Conservation (phyloP, 2,113 vertebrate species). For the Diadophis punctatus region DNA sequence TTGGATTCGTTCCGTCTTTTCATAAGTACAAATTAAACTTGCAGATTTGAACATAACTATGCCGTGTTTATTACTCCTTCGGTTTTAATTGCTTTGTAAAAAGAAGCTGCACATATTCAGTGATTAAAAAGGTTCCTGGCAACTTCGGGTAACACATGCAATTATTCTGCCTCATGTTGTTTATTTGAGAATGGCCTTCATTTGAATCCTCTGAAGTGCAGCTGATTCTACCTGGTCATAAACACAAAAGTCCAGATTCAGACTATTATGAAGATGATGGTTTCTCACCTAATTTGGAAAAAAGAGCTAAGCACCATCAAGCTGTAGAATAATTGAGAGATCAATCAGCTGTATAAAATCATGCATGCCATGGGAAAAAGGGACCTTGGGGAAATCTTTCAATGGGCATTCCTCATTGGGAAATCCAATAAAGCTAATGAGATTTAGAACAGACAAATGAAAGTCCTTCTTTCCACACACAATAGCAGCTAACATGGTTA, state of each 20-base stretch:
- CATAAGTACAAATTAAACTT: not conserved
- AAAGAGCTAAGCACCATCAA: not conserved
- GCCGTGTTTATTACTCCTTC: not conserved
- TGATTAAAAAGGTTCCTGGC: not conserved
- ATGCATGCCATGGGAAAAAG: not conserved
- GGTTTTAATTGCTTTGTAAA: not conserved
- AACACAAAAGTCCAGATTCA: not conserved
- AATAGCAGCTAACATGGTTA: not conserved
- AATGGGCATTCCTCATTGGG: not conserved
- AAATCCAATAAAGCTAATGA: not conserved
- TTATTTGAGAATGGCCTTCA: not conserved
- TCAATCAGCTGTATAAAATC: not conserved
- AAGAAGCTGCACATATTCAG: not conserved
- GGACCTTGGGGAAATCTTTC: not conserved
- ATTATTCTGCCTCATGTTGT: not conserved
- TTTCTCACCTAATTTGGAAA: not conserved
- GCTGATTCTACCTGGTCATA: not conserved
- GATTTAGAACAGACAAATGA: not conserved
- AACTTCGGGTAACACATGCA: not conserved
- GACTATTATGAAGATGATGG: not conserved
- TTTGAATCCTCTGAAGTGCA: not conserved
- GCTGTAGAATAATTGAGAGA: not conserved
- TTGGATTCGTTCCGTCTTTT: not conserved
- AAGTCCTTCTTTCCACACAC: not conserved
- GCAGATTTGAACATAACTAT: not conserved